These are phyloP conservation scores for Cromileptes altivelis DNA, from an alignment of 2,113 vertebrate genomes.

Conservation along the genomic window DNA sequence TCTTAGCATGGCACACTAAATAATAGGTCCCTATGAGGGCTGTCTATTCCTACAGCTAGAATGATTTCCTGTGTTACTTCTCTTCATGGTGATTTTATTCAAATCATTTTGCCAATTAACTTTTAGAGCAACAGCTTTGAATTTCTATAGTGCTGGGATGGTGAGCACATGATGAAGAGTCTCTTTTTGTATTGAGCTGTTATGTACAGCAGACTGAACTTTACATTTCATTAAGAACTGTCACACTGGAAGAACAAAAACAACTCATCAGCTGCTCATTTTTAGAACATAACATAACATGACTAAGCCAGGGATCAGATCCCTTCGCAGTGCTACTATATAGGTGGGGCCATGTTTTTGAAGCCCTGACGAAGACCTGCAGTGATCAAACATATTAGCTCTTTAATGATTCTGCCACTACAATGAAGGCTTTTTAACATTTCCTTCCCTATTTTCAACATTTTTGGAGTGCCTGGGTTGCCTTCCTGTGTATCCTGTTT, in stretches of 20 bases:
- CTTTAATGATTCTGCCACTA: no score
- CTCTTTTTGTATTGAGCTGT: not conserved
- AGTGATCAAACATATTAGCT: no score
- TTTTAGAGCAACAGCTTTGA: not conserved
- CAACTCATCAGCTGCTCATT: not conserved
- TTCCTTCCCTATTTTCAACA: no score
- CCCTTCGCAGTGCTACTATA: no score
- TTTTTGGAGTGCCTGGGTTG: no score
- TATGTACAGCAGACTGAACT: not conserved
- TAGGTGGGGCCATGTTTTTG: no score
- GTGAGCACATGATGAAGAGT: not conserved
- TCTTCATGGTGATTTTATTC: conserved; percentile 21
- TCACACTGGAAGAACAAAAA: not conserved
- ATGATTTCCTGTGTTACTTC: not conserved
- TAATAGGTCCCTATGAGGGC: conserved; percentile 51
- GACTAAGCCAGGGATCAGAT: not conserved
- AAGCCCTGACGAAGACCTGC: no score
- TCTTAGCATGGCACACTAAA: not conserved
- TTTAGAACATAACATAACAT: not conserved
- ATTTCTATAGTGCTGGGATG: not conserved
- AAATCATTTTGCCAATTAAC: conserved; percentile 36
- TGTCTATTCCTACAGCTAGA: conserved; percentile 6
- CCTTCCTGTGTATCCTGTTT: no score
- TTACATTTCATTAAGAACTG: not conserved
- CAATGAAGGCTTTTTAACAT: no score